These are phyloP conservation scores for Pogonus chalceus DNA, from an alignment of 1,140 invertebrate species.

Conservation along the genomic window DNA sequence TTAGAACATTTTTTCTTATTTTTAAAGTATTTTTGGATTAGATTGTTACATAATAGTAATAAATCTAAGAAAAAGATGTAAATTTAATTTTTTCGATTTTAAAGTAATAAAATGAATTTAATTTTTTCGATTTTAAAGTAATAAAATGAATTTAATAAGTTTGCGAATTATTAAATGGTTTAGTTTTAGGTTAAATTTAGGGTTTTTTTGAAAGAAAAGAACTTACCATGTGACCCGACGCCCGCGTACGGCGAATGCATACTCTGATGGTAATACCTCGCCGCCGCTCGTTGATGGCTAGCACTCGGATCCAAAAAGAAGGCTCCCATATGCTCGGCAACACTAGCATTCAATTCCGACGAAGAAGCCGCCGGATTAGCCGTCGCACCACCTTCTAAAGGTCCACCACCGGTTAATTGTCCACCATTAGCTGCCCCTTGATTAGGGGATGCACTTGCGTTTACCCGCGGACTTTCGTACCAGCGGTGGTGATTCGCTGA, in stretches of 20 bases:
- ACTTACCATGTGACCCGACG: conserved; percentile 34
- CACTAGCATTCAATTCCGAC: conserved; percentile 31
- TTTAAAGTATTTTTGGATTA: no score
- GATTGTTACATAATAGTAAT: no score
- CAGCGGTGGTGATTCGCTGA: conserved; percentile 29
- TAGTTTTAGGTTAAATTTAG: no score
- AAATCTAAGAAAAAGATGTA: no score
- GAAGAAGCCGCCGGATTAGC: conserved; percentile 20
- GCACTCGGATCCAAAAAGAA: conserved; percentile 35
- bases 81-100: no score
- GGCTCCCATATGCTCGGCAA: conserved; percentile 35
- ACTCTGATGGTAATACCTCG: conserved; percentile 34
- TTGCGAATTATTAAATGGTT: no score
- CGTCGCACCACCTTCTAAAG: conserved; percentile 14
- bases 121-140: no score
- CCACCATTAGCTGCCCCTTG: conserved; percentile 18
- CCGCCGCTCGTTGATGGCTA: conserved; percentile 24
- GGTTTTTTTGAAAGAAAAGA: no score
- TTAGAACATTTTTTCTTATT: no score
- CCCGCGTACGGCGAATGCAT: conserved; percentile 35
- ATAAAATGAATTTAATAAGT: no score
- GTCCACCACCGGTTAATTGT: not conserved
- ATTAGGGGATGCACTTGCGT: conserved; percentile 29
- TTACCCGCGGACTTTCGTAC: conserved; percentile 34
- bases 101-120: no score